Base-by-base conservation (phyloP, 2,888 invertebrate genomes). In the Taphrorychus bicolor region DNA sequence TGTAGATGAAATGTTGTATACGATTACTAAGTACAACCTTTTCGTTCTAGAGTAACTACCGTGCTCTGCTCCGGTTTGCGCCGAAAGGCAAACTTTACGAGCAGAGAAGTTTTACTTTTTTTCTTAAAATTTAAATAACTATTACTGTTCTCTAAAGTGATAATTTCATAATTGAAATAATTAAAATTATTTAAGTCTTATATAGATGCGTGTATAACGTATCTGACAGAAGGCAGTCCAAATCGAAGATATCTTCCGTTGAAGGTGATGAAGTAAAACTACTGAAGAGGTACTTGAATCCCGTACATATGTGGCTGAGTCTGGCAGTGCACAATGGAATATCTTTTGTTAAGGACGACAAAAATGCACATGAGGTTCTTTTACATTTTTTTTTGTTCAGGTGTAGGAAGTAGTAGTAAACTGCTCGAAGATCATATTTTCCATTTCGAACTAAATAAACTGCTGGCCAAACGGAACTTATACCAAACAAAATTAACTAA, bases 121-220 rank as follows among this genome's bases (percentile, higher is more conserved):
- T 32, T 32, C 32, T 32, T 9, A 2, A 32, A 11, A 3, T 9
- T 32, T 32, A 11, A 2, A 3, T 32, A 2, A 9, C 32, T 32
- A 32, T 23, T 23, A 32, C 32, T 32, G 1, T 11, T 3, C 32
- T 9, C 11, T 32, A 9, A 9, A 9, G 11, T 32, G 2, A 32
- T 32, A 1, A 32, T 32, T 32, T 32, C 3, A 3, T 32, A 7
- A 3, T 32, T 32, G 32, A 52, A 32, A n/a, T n/a, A n/a, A n/a
- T n/a, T n/a, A n/a, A n/a, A n/a, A n/a, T n/a, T n/a, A n/a, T n/a
- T n/a, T n/a, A 74, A 83, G 83, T 85, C 64, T 74, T 85, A 11
- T 84, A 84, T 68, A 82, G 85, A 59, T 86, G 85, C 75, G 77
- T 86, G 73, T 84, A 78, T 76, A 78, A 79, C 71, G 76, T 78